Conservation (phyloP, 2,888 invertebrate genomes). For the Arrhopalites spinosus region DNA sequence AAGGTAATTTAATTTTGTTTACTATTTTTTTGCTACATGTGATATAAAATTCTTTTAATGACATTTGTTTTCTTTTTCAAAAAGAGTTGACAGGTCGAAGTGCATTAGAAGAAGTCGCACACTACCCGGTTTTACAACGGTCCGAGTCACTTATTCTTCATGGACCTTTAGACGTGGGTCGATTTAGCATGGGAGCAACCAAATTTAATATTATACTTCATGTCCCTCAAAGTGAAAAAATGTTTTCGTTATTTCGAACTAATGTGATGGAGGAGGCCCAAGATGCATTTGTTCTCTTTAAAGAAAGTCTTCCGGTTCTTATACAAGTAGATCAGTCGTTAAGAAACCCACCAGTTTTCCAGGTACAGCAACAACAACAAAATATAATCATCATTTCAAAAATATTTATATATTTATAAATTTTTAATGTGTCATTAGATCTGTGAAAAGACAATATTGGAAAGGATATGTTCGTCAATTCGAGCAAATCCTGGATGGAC, state of each 20-base stretch:
- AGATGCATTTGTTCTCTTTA: slow-evolving; percentile 43
- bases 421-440: slow-evolving; percentile 33
- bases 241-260: slow-evolving; percentile 47
- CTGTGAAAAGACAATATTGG: slow-evolving; percentile 40
- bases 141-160: slow-evolving; percentile 44
- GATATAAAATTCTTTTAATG: no score
- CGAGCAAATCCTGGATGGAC: slow-evolving; percentile 43
- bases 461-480: slow-evolving; percentile 39
- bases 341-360: background rate
- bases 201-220: slow-evolving; percentile 52
- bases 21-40: no score
- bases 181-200: slow-evolving; percentile 33
- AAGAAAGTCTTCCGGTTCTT: slow-evolving; percentile 43
- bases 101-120: slow-evolving; percentile 27
- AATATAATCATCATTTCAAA: background rate
- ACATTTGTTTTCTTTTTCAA: no score
- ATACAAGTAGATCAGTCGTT: slow-evolving; percentile 34
- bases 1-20: no score
- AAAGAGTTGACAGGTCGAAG: slow-evolving; percentile 2
- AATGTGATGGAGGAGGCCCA: slow-evolving; percentile 40
- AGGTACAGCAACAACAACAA: slow-evolving; percentile 12
- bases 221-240: slow-evolving; percentile 41
- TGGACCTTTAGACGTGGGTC: slow-evolving; percentile 37
- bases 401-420: background rate
- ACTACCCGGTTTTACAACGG: slow-evolving; percentile 42